Evolutionary conservation across 2,888 invertebrate genomes (phyloP).

Genomic region (Nysson spinosus): DNA sequence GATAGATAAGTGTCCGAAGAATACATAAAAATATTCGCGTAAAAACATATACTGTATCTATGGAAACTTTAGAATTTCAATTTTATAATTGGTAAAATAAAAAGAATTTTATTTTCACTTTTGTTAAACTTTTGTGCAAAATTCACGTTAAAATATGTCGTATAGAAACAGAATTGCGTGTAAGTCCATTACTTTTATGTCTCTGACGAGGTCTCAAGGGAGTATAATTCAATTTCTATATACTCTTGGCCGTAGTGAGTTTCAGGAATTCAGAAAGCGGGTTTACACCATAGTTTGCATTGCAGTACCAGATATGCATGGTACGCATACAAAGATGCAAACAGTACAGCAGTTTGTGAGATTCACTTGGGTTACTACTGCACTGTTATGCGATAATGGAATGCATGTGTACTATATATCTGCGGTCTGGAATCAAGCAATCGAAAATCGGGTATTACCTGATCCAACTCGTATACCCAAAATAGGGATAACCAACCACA

Average conservation of each 20-base stretch:
- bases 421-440: conserved; percentile 36
- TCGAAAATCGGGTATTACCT: conserved; percentile 41
- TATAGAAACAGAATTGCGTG: too few relatives aligned
- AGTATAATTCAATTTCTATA: too few relatives aligned
- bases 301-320: conserved; percentile 17
- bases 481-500: conserved; percentile 6
- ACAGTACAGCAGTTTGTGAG: conserved; percentile 38
- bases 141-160: too few relatives aligned
- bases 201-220: too few relatives aligned
- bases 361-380: conserved; percentile 9
- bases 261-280: conserved; percentile 39
- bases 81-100: too few relatives aligned
- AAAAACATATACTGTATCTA: too few relatives aligned
- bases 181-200: too few relatives aligned
- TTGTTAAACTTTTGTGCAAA: too few relatives aligned
- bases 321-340: conserved; percentile 29
- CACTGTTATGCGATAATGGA: conserved; percentile 49
- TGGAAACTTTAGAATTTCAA: too few relatives aligned
- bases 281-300: conserved; percentile 41
- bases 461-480: conserved; percentile 1
- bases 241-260: not conserved
- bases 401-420: conserved; percentile 43
- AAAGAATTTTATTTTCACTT: too few relatives aligned
- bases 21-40: too few relatives aligned
- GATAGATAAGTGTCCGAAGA: too few relatives aligned